Evolutionary conservation across 2,113 vertebrate genomes (phyloP).

Genomic region (Hoplias malabaricus): DNA sequence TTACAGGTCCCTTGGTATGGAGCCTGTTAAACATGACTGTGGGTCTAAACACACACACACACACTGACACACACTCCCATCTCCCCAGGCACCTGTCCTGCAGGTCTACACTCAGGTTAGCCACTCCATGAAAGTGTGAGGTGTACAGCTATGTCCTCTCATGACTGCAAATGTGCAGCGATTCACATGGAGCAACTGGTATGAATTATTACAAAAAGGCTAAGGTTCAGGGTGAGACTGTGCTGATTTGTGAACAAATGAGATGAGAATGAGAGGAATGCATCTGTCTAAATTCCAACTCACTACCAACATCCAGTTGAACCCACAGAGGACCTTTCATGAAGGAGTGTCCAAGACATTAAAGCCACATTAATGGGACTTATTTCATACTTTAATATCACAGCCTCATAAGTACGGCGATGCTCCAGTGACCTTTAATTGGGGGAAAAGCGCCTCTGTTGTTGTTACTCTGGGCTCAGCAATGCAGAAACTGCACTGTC

Average conservation of each 20-base stretch:
- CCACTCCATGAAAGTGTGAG: background rate
- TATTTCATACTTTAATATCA: too few species aligned
- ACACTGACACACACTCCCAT: too few species aligned
- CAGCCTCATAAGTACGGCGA: too few species aligned
- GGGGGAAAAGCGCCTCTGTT: too few species aligned
- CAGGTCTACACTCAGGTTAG: background rate
- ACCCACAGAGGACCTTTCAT: too few species aligned
- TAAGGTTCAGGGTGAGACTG: background rate
- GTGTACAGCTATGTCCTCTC: background rate
- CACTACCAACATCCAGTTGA: background rate
- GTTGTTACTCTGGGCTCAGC: too few species aligned
- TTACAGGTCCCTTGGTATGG: slow-evolving; percentile 20
- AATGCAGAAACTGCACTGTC: too few species aligned
- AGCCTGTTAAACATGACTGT: slow-evolving; percentile 11
- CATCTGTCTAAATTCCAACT: background rate
- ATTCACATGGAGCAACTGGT: background rate
- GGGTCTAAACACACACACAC: slow-evolving; percentile 23
- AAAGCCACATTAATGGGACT: too few species aligned
- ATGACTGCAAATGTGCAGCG: background rate
- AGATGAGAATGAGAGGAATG: background rate
- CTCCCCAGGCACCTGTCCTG: background rate
- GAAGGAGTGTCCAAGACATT: too few species aligned
- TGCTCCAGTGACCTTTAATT: too few species aligned
- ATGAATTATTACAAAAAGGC: background rate
- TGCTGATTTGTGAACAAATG: background rate